Evolutionary conservation across 2,113 vertebrate genomes (phyloP).

Genomic region (Lampris megalopsis): DNA sequence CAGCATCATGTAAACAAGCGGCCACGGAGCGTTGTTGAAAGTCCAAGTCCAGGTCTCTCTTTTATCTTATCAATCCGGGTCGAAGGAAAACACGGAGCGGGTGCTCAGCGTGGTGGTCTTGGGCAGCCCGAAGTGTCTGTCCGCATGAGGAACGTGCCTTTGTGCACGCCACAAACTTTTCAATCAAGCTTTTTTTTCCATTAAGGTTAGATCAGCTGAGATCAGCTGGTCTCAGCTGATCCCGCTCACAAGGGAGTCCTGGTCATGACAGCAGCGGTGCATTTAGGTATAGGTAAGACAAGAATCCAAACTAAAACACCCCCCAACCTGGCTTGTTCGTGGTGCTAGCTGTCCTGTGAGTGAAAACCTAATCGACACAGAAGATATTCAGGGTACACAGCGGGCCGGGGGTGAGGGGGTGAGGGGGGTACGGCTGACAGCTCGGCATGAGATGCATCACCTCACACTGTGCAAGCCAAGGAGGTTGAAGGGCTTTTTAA

Average conservation of each 20-base stretch:
- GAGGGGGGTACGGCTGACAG: no score
- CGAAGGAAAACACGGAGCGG: constrained; percentile 40
- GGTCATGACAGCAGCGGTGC: constrained; percentile 19
- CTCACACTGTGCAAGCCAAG: no score
- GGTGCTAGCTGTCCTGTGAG: background rate
- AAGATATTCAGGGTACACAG: background rate
- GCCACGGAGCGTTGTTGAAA: background rate
- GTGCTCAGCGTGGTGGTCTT: constrained; percentile 48
- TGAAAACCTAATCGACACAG: background rate
- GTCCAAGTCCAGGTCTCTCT: constrained; percentile 29
- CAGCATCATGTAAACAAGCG: background rate
- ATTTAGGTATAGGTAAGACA: constrained; percentile 15
- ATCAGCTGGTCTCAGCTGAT: constrained; percentile 30
- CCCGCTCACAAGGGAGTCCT: constrained; percentile 36
- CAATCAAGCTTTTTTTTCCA: constrained; percentile 40
- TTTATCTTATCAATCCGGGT: constrained; percentile 28
- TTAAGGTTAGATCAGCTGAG: constrained; percentile 39
- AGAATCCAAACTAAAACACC: constrained; percentile 21
- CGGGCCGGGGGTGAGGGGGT: background rate
- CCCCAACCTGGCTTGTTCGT: background rate
- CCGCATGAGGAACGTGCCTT: constrained; percentile 6
- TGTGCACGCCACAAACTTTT: constrained; percentile 29
- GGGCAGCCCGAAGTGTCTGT: constrained; percentile 9
- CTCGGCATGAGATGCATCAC: no score
- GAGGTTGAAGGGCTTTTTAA: no score